Evolutionary conservation across 2,797 vertebrate species (phyloP), one percentile per base, ranked within the genome.

Genomic region (Pampus argenteus): DNA sequence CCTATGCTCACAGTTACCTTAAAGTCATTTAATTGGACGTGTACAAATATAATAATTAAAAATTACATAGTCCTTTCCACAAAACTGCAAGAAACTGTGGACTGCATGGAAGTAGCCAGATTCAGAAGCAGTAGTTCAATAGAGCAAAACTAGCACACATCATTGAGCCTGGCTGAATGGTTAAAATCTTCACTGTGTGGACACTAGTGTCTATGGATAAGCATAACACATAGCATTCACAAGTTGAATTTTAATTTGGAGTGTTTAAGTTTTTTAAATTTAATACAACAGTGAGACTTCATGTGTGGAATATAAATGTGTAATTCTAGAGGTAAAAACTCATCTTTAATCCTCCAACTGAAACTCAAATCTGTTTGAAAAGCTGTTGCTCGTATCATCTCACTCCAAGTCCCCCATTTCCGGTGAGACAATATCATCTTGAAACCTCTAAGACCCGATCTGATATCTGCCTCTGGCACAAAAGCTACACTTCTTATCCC

Each of bases 351-450:
- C 75, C 51, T 67, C 48, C 9, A 26, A 26, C 48, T 61, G 55
- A 64, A 45, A 70, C 55, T 59, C 34, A 29, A 25, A 65, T 60
- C 36, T 74, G 45, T 78, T 77, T 76, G 49, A 74, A 61, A 68
- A 64, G 26, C 64, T n/a, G 51, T 20, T 59, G 48, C 57, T 55
- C 7, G 3, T 10, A 57, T 38, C 20, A 42, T 73, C 28, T 83
- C 63, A 60, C 14, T 17, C 40, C 7, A 13, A 2, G 2, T 17
- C 40, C 17, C 17, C 38, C 6, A 44, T 44, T 78, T 61, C 47
- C 40, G 65, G 68, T 80, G 65, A 77, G 52, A 82, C 66, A 83
- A 85, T 80, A 76, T 78, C 69, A 77, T 78, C 77, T 77, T 23
- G 55, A 70, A 58, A 84, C 75, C 64, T 78, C 64, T 22, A 66